Base-by-base conservation (phyloP, 2,113 vertebrate species). In the Apeltes quadracus region DNA sequence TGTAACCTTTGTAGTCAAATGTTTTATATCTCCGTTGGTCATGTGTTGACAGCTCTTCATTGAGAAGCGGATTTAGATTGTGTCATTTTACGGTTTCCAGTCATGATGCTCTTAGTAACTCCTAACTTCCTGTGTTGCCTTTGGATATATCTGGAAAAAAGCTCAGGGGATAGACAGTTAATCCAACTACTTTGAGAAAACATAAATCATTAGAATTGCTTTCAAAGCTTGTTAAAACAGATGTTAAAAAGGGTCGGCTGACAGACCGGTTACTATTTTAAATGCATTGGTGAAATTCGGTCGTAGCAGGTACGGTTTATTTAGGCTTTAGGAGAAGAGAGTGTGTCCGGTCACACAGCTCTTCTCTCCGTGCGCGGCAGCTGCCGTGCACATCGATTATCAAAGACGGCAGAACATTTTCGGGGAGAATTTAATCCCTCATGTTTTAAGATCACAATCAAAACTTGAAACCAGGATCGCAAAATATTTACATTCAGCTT, bases 391-490 rank as follows among this genome's bases (percentile, higher is more conserved):
- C 39, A 48, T 43, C 74, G 55, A 74, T 76, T 55, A 57, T 78
- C 43, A 72, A 39, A 64, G 51, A 70, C 44, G 29, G 38, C 55
- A 64, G n/a, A n/a, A n/a, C n/a, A n/a, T n/a, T n/a, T 77, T 68
- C 15, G 16, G 68, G 65, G 41, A 83, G 22, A 18, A 55, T 72
- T 76, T 62, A 74, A 78, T 72, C 59, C 68, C 41, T 23, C 6
- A 6, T 78, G 74, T 78, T 84, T 81, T 65, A 44, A 70, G 61
- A 82, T 82, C 56, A 69, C 36, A 74, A 78, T 77, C 63, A 50
- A n/a, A 75, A 62, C 34, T 57, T 65, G 55, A 58, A 81, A 69
- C 56, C 3, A 63, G 15, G 16, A 48, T 23, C 10, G 7, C 36
- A 27, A 67, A 56, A 73, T 76, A 70, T 75, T 77, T 72, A 56